A percentile compares a stretch with the other conserved stretches of the same genome.
phyloP scores from a whole-genome alignment of 2,113 vertebrate species.

The Lynx canadensis region DNA sequence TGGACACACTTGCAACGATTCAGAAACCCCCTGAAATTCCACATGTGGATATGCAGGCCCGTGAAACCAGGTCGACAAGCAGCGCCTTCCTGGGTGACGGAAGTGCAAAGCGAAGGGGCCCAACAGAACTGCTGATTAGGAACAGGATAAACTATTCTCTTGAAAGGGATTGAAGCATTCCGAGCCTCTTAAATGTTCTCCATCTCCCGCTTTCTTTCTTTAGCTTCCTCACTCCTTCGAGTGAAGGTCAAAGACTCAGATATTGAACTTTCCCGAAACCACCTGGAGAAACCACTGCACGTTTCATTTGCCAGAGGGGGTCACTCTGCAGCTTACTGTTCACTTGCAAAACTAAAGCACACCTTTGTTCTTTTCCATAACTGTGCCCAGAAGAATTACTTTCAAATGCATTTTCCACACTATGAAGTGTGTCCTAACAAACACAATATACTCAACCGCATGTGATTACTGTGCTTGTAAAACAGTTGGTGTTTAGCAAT shows the following conservation, averaged over 20 bases:
- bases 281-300: background rate
- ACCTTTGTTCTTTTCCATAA: slow-evolving; percentile 66
- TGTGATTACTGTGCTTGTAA: slow-evolving; percentile 78
- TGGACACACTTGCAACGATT: background rate
- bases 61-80: background rate
- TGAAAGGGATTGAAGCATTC: background rate
- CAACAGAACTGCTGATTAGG: background rate
- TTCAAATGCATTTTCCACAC: slow-evolving; percentile 73
- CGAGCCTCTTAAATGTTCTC: background rate
- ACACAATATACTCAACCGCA: slow-evolving; percentile 76
- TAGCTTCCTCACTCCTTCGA: slow-evolving; percentile 7
- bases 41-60: background rate
- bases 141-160: background rate
- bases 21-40: background rate
- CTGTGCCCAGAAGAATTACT: slow-evolving; percentile 55
- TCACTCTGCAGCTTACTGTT: slow-evolving; percentile 46
- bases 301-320: slow-evolving; percentile 44
- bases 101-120: background rate
- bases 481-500: slow-evolving; percentile 81
- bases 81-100: background rate
- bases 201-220: background rate
- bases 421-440: slow-evolving; percentile 76
- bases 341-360: slow-evolving; percentile 47
- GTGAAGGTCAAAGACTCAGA: background rate
- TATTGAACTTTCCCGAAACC: background rate